Evolutionary conservation across 2,113 vertebrate genomes (phyloP), one percentile per base, ranked within the genome.

Genomic region (Dicerorhinus sumatrensis): DNA sequence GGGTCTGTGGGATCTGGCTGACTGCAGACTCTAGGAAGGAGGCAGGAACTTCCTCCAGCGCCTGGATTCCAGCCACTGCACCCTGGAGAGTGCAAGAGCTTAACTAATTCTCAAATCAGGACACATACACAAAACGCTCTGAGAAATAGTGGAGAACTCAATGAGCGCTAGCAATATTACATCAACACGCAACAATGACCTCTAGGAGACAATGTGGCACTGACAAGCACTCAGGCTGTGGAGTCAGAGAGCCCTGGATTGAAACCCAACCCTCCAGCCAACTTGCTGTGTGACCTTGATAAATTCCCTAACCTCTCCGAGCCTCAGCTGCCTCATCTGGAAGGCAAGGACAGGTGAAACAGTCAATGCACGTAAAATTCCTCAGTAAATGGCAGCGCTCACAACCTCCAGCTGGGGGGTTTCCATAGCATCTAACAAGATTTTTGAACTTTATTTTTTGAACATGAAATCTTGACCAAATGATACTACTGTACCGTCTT

Each of bases 21-120:
- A 23, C 79, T 33, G 1, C 5, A 8, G 75, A 48, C 33, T 79
- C 80, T 39, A 85, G 83, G 70, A 82, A 91, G 54, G 94, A 81
- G 65, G 56, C 56, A 81, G 86, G 36, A 88, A 67, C 67, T 76
- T 93, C 46, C 69, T 87, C 85, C 20, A 60, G 39, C 0, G 7
- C 86, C 60, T 84, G 48, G 76, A 96, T 73, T 96, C 91, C 33
- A 89, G 72, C 23, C 42, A 25, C 36, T 13, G 62, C 42, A 65
- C 69, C 77, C 62, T n/a, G 87, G 93, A 96, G 80, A 69, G 69
- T 17, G 10, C 2, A 1, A 89, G 46, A 51, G 69, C 80, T 77
- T 80, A 69, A 58, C 77, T 72, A 82, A 96, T 77, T 83, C 65
- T 95, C 92, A 63, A 72, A 75, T 56, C 73, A 63, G 67, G 67